These are phyloP conservation scores for Schizothorax lantsangensis DNA, from an alignment of 2,797 vertebrate species.

Conservation along the genomic window DNA sequence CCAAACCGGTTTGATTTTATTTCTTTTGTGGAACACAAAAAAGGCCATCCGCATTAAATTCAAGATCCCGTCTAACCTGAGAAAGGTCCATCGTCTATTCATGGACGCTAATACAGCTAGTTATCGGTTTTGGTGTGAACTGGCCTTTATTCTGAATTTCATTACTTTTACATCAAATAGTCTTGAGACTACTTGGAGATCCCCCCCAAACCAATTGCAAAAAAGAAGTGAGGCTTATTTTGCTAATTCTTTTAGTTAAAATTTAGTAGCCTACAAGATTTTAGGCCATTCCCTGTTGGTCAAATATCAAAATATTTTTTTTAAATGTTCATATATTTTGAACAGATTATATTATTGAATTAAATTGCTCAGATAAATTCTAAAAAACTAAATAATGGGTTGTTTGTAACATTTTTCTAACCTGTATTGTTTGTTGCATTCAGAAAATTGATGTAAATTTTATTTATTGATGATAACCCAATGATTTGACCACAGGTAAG, in stretches of 20 bases:
- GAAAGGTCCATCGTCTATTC: background rate
- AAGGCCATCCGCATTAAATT: background rate
- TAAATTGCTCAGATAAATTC: background rate
- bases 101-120: background rate
- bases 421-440: background rate
- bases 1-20: background rate
- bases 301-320: background rate
- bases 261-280: background rate
- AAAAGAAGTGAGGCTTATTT: background rate
- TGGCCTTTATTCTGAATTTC: background rate
- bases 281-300: background rate
- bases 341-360: too few relatives aligned
- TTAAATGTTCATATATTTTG: too few relatives aligned
- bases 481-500: background rate
- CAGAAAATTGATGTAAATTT: background rate
- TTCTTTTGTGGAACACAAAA: background rate
- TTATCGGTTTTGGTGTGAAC: background rate
- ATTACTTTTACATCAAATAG: background rate
- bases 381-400: background rate
- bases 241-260: background rate
- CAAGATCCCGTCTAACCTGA: background rate
- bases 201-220: background rate
- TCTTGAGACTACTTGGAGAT: background rate
- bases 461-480: too few relatives aligned
- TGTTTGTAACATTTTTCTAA: background rate